These are phyloP conservation scores for Peucedramus taeniatus DNA, from an alignment of 2,113 vertebrate species.

Conservation along the genomic window DNA sequence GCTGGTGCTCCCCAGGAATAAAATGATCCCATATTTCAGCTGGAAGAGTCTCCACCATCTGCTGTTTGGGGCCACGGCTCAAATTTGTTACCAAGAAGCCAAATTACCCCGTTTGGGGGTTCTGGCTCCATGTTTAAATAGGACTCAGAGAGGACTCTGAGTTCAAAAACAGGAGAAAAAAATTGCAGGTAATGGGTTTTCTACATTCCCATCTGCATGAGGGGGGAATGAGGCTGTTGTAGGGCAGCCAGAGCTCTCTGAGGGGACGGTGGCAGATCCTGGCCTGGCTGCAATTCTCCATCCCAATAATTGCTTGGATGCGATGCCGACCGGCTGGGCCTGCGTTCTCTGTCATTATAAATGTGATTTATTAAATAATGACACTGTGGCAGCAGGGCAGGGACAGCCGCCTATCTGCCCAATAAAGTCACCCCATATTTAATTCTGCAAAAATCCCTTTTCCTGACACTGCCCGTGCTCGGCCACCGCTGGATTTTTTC, in stretches of 20 bases:
- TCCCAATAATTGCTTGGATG: neutral
- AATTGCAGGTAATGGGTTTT: neutral
- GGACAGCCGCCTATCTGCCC: neutral
- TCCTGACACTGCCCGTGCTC: fast-evolving
- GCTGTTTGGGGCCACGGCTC: neutral
- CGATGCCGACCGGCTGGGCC: neutral
- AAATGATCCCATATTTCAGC: fast-evolving
- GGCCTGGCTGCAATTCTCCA: neutral
- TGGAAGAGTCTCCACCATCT: neutral
- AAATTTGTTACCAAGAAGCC: neutral
- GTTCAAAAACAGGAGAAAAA: neutral
- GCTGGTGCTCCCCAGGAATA: fast-evolving
- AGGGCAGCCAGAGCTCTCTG: neutral
- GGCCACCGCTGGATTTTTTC: neutral
- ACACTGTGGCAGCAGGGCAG: neutral
- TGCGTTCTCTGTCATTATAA: neutral
- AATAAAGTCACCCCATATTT: neutral
- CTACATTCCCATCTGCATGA: neutral
- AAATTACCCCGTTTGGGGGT: neutral
- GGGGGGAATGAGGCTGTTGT: neutral
- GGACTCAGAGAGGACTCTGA: neutral
- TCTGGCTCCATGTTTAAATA: fast-evolving
- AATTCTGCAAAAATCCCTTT: neutral
- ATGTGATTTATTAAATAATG: conserved; percentile 35
- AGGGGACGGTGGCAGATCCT: fast-evolving